These are phyloP conservation scores for Anoura caudifer DNA, from an alignment of 2,113 vertebrate species.

Conservation along the genomic window DNA sequence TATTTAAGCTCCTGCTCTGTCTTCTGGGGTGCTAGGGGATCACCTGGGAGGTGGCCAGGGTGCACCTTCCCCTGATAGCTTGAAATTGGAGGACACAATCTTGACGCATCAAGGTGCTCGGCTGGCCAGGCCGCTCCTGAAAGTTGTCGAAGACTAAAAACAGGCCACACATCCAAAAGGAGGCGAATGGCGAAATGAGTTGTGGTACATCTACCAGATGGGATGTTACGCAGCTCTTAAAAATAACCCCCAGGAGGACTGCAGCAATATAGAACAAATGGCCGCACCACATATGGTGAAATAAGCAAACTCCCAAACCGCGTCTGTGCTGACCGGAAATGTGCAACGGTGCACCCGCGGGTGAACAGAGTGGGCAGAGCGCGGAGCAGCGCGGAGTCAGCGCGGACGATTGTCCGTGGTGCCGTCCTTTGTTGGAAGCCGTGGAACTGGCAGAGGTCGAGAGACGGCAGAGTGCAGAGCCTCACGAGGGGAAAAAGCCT, in stretches of 20 bases:
- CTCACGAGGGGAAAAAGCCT: fast-evolving
- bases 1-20: neutral
- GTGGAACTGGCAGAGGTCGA: fast-evolving
- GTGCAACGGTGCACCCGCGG: neutral
- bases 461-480: neutral
- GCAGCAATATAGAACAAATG: neutral
- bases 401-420: neutral
- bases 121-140: neutral
- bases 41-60: neutral
- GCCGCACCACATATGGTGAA: neutral
- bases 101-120: neutral
- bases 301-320: neutral
- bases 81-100: neutral
- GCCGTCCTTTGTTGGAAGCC: neutral
- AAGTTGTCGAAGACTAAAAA: neutral
- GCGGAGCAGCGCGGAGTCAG: too few relatives aligned
- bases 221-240: constrained; percentile 8
- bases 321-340: neutral
- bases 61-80: neutral
- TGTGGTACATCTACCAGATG: neutral
- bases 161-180: neutral
- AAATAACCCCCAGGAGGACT: constrained; percentile 2
- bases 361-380: fast-evolving
- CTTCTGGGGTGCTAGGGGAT: neutral
- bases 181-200: neutral